Evolutionary conservation across 2,797 vertebrate species (phyloP), one percentile per base, ranked within the genome.

Genomic region (Streptopelia turtur): DNA sequence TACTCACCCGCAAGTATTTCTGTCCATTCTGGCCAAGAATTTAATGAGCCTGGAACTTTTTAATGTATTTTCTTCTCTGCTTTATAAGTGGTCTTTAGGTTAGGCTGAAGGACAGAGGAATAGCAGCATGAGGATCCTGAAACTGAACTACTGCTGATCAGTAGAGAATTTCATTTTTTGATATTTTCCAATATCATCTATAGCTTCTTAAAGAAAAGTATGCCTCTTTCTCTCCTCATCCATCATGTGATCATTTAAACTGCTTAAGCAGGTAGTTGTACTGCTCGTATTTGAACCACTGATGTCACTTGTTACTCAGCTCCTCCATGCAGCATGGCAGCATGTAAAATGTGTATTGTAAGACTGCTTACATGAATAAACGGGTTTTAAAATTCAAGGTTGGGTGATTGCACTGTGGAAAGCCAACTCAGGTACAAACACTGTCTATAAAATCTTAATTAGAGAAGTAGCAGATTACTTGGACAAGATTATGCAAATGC

Each of bases 231-330:
- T 2, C 69, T 95, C 63, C 55, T 83, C 84, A 93, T 91, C 74
- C 66, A 88, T 90, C 72, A 71, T 65, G 55, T 85, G 86, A 88
- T 96, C 93, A 95, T 94, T 90, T 87, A 60, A 93, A 81, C 89
- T 77, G 76, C 79, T 91, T 91, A 57, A 96, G 77, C 80, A 86
- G 91, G 89, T 91, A 94, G 77, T 79, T 87, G 87, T 90, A 24
- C 76, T 94, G 87, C 77, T 97, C 77, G 55, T 91, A 72, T 94
- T 94, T 96, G 87, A 95, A 94, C 85, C 41, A 70, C 91, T 96
- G 87, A 93, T 95, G 90, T 93, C 92, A 71, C 71, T 83, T 92
- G 90, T 95, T 94, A 94, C 75, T 90, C 79, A 65, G 59, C 50
- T 91, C 35, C 37, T 93, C 89, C 68, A 35, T 72, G 83, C 83